Base-by-base conservation (phyloP, 2,888 invertebrate species). In the Melikaiella ostensackeni region DNA sequence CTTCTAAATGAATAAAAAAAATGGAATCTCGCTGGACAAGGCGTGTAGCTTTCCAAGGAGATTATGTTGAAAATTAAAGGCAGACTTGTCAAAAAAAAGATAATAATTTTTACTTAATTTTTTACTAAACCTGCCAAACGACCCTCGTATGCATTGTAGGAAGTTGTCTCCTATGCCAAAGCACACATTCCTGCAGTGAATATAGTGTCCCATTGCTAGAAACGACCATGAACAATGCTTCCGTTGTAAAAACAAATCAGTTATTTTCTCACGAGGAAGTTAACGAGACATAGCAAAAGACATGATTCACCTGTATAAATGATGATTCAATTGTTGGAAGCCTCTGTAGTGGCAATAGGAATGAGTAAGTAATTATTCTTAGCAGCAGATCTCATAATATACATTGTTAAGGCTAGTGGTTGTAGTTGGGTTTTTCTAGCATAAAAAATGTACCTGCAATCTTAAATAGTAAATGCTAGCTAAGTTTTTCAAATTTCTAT, bases 261-360 rank as follows among this genome's bases (percentile, higher is more conserved):
- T 70, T 70, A 70, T 70, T 70, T 70, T 70, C 30, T 50, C 70
- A 70, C 50, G n/a, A 66, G 66, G 46, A 66, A 66, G 66, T 66
- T 66, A 66, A 66, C 66, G 46, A 42, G 66, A 66, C 66, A 66
- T 70, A 50, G 50, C 16, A 50, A 70, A 50, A 30, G 50, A 70
- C 70, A 70, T 70, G 27, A 42, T 42, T 70, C 70, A 70, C 8
- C 50, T 50, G 70, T 70, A 46, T 70, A 70, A 70, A 70, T 50
- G 50, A 46, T 70, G 70, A 70, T 70, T 70, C 70, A 50, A 70
- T 70, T 70, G 70, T 70, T 30, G n/a, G 46, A 50, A n/a, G 46
- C 9, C 46, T 30, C 46, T 42, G 27, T n/a, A 50, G 46, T 70
- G 70, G 46, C 66, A 66, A 38, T 64, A 64, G 42, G 24, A 64